Evolutionary conservation across 35 echinoderm and acorn worm species (phyloP).

Genomic region (Hemicentrotus pulcherrimus): DNA sequence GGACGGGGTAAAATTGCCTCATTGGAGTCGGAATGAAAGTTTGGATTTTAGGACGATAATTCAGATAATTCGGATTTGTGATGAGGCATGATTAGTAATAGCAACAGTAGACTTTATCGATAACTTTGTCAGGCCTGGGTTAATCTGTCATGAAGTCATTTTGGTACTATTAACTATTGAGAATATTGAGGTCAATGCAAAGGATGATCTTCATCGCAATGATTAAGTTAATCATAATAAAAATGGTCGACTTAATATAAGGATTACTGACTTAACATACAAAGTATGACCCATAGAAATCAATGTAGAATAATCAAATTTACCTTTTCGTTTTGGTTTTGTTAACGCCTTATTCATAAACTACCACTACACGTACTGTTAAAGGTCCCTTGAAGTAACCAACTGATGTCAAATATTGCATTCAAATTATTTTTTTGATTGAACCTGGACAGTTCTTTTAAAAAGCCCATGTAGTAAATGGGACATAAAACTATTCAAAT

Average conservation of each 20-base stretch:
- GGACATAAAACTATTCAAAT: too few relatives aligned
- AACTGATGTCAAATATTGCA: background rate
- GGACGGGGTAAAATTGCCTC: background rate
- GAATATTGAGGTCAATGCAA: background rate
- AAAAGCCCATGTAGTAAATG: too few relatives aligned
- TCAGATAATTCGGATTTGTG: background rate
- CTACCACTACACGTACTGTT: background rate
- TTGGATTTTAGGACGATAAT: background rate
- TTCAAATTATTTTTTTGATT: background rate
- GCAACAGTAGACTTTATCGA: background rate
- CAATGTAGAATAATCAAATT: background rate
- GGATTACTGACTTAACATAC: background rate
- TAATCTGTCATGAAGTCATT: too few relatives aligned
- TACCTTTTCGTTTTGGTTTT: background rate
- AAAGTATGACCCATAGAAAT: background rate
- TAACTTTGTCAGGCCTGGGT: background rate
- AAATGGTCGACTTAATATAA: background rate
- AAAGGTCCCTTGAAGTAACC: too few relatives aligned
- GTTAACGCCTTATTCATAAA: background rate
- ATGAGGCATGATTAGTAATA: background rate
- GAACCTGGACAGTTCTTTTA: background rate
- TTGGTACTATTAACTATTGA: background rate
- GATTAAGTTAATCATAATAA: background rate
- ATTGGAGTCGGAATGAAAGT: background rate
- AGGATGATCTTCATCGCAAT: background rate